These are phyloP conservation scores for Pocota personata DNA, from an alignment of 2,888 invertebrate genomes.

Conservation along the genomic window DNA sequence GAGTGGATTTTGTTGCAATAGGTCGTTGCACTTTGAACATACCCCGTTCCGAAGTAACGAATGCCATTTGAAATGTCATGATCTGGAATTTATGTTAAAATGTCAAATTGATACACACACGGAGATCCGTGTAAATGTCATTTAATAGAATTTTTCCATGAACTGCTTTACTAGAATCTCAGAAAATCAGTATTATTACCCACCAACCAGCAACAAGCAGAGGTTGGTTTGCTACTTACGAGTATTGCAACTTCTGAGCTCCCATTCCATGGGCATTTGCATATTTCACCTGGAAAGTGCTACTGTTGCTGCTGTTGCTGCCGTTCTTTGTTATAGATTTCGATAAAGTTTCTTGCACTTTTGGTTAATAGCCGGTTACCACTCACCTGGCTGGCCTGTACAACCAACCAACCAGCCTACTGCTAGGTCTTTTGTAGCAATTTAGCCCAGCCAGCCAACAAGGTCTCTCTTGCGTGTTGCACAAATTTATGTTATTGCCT, in stretches of 20 bases:
- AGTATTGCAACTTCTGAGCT: conserved; percentile 61
- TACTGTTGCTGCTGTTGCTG: conserved; percentile 1
- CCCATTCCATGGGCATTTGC: conserved; percentile 72
- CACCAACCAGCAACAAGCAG: conserved; percentile 51
- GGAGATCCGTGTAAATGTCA: conserved; percentile 70
- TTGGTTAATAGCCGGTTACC: conserved; percentile 69
- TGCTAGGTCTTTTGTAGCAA: conserved; percentile 43
- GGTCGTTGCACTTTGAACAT: conserved; percentile 41
- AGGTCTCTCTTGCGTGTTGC: conserved; percentile 73
- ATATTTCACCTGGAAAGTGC: conserved; percentile 56
- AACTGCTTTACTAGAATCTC: conserved; percentile 50
- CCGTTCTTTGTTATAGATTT: conserved; percentile 72
- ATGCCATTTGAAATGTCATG: conserved; percentile 63
- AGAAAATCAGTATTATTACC: not conserved
- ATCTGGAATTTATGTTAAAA: conserved; percentile 69
- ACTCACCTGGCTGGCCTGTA: conserved; percentile 32
- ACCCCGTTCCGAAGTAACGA: not conserved
- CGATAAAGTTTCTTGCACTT: conserved; percentile 73
- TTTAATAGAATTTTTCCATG: conserved; percentile 55
- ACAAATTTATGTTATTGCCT: conserved; percentile 66
- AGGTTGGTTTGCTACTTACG: conserved; percentile 20
- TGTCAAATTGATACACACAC: conserved; percentile 56
- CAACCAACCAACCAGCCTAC: conserved; percentile 19
- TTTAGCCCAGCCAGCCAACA: conserved; percentile 65
- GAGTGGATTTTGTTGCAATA: conserved; percentile 11